phyloP scores from a whole-genome alignment of 2,888 invertebrate species.

The Lysandra coridon region DNA sequence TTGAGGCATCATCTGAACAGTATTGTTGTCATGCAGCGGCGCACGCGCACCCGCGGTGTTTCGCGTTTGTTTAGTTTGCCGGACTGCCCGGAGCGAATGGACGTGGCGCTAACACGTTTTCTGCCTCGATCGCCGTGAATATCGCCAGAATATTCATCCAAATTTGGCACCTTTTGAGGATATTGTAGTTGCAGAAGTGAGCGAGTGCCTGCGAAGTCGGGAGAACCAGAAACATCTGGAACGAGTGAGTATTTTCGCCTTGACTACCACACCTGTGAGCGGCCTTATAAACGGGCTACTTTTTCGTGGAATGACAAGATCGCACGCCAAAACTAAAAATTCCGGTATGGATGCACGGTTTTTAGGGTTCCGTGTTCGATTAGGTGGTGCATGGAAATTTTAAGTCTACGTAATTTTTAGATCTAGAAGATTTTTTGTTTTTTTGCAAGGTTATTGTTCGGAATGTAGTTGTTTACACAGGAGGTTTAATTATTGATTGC shows the following conservation, averaged over 20 bases:
- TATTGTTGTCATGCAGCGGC: constrained; percentile 6
- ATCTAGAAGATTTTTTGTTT: neutral
- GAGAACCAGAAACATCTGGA: neutral
- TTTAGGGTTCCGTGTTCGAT: neutral
- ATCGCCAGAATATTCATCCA: neutral
- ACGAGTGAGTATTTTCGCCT: neutral
- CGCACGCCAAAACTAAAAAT: constrained; percentile 2
- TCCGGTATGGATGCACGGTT: neutral
- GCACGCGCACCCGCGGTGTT: constrained; percentile 1
- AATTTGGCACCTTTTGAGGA: neutral
- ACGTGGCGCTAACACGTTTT: neutral
- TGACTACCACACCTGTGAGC: neutral
- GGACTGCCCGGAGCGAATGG: neutral
- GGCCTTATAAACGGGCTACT: constrained; percentile 21
- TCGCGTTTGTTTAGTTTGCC: constrained; percentile 2
- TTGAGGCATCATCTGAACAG: neutral
- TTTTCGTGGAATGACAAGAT: constrained; percentile 18
- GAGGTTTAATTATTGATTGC: neutral
- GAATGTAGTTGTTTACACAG: neutral
- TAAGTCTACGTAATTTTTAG: neutral
- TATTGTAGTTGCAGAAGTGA: neutral
- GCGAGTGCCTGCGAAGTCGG: neutral
- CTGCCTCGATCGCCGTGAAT: neutral
- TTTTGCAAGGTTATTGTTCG: neutral
- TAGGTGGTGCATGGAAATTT: neutral